Conservation (phyloP, 2,113 vertebrate species). For the Varanus salvator region DNA sequence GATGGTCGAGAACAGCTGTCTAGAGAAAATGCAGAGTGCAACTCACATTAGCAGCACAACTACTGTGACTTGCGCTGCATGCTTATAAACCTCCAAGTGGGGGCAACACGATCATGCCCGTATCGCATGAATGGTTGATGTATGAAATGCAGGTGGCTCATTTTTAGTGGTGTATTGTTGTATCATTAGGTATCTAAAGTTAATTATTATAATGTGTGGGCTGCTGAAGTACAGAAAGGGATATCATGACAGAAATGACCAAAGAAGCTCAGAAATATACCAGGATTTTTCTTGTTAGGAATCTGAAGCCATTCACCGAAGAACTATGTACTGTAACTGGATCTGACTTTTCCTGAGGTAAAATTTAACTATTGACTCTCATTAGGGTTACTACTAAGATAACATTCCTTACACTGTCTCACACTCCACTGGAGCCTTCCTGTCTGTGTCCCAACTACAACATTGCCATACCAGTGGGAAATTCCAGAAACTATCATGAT, state of each 20-base stretch:
- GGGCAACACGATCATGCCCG: too few relatives aligned
- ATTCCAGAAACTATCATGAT: not conserved
- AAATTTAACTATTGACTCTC: constrained; percentile 25
- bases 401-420: constrained; percentile 16
- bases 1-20: too few relatives aligned
- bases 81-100: too few relatives aligned
- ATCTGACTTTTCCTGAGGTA: constrained; percentile 10
- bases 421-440: not conserved
- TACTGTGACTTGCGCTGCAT: too few relatives aligned
- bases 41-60: too few relatives aligned
- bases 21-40: too few relatives aligned
- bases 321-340: not conserved
- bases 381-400: not conserved
- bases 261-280: not conserved
- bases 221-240: not conserved
- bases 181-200: not conserved
- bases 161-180: not conserved
- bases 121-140: not conserved
- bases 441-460: not conserved
- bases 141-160: not conserved
- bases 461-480: not conserved
- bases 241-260: not conserved
- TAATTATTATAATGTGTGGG: not conserved
- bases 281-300: not conserved
- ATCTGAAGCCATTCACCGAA: not conserved